Base-by-base conservation (phyloP, 2,113 vertebrate genomes). In the Ptychochromis oligacanthus region DNA sequence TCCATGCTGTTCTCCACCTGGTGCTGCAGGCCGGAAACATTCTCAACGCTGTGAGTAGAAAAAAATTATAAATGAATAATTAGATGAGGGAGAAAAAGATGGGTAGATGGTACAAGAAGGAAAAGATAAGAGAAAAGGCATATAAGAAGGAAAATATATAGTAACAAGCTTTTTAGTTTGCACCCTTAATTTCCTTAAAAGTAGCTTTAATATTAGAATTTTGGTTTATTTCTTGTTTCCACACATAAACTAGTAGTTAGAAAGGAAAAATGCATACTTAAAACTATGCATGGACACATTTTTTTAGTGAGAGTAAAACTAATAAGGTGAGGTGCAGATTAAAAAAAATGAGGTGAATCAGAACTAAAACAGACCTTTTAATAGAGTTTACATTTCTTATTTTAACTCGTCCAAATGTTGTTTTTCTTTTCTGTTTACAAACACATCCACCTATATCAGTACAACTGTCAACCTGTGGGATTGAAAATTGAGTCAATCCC, bases 11-110 rank as follows among this genome's bases (percentile, higher is more conserved):
- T 89, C 90, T 99, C 62, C 97, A 98, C 91, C 95, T 99, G 96
- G 97, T 99, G 91, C 97, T 99, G 58, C 98, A 99, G 93, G 97
- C 98, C 15, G 98, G 98, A 81, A 99, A 99, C 93, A 96, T 99
- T 89, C 98, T 99, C 95, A 99, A 99, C 43, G 97, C 97, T 11
- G 98, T 99, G 95, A 98, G 97, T 94, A 10, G 18, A 22, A 13
- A 28, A 8, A 43, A 12, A 75, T 80, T 24, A 9, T 18, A 34
- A 22, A 64, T 64, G 2, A 75, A 49, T 74, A 57, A 88, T 56
- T 38, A 77, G 13, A 62, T 7, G 1, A 54, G 13, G 24, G 55
- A 28, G 31, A 4, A 20, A 58, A 2, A 6, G 14, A n/a, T 40
- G 70, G 58, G 31, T 31, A 3, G 36, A 20, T 3, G 40, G 20